Evolutionary conservation across 92 coral and sea anemone genomes (phyloP), one percentile per base, ranked within the genome.

Genomic region (Bergia sp.): DNA sequence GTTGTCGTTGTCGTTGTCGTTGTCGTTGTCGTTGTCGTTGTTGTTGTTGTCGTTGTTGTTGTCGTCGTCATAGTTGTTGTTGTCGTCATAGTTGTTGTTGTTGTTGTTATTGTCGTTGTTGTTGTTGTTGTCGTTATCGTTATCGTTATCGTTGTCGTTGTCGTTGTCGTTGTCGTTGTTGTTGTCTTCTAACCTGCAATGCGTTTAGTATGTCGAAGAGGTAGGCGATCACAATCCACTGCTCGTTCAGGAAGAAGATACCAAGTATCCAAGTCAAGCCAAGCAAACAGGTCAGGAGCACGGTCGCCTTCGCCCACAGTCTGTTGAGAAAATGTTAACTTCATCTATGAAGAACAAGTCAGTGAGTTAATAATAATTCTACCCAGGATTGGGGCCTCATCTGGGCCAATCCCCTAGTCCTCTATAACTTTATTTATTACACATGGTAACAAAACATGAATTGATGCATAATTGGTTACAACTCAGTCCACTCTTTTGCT

Each of bases 241-340:
- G 86, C 29, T 82, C 86, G 80, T 82, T 78, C 55, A 91, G 8
- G 88, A 87, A 91, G 79, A 91, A 91, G 1, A 91, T 74, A 4
- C 93, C 93, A 76, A 91, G 89, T 64, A 91, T 67, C 93, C 93
- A 91, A 11, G 93, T 87, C n/a, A 91, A 42, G 55, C 93, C 93
- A 0, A 91, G 90, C 65, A 91, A 76, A 87, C 93, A 91, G 5
- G 90, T 91, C 38, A 91, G 88, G 20, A 91, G 71, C 16, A 86
- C 93, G 4, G 93, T 86, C 20, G 90, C 93, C 79, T 87, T 91
- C 9, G 90, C 81, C 93, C 93, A 91, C 16, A 86, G 85, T 44
- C 93, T 91, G 79, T 47, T 37, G 76, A 80, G 20, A 57, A 41
- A n/a, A 45, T 66, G 69, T 61, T 61, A 61, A 43, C 38, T 85